phyloP scores from a whole-genome alignment of 1,140 invertebrate species.

The Drosophila micromelanica region DNA sequence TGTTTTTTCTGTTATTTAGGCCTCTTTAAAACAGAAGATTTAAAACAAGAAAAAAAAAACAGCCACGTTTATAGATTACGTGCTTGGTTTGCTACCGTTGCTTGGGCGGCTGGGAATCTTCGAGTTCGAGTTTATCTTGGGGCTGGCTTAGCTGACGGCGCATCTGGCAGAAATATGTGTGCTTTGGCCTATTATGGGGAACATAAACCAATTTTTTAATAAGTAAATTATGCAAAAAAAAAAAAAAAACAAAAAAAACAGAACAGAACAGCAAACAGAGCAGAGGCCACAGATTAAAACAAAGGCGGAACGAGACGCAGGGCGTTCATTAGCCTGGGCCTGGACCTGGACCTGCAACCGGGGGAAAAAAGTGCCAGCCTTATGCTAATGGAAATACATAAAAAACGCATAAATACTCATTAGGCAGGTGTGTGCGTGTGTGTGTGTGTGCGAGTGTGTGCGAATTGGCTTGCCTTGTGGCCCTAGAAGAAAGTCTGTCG shows the following conservation, averaged over 20 bases:
- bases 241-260: neutral
- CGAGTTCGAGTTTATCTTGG: slow-evolving; percentile 3
- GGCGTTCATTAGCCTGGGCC: slow-evolving; percentile 58
- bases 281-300: slow-evolving; percentile 22
- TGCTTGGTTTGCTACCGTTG: neutral
- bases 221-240: slow-evolving; percentile 72
- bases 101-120: slow-evolving; percentile 17
- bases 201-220: slow-evolving; percentile 81
- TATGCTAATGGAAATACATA: slow-evolving; percentile 80
- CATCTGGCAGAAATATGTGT: slow-evolving; percentile 45
- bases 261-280: slow-evolving; percentile 31
- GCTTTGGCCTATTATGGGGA: slow-evolving; percentile 64
- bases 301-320: slow-evolving; percentile 35
- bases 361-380: slow-evolving; percentile 36
- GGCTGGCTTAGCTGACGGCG: neutral
- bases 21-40: slow-evolving; percentile 2
- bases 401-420: slow-evolving; percentile 80
- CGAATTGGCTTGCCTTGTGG: slow-evolving; percentile 6
- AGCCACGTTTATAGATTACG: slow-evolving; percentile 33
- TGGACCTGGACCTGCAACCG: slow-evolving; percentile 22
- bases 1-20: slow-evolving; percentile 8
- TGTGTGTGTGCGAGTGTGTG: neutral
- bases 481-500: slow-evolving; percentile 60
- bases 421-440: slow-evolving; percentile 39
- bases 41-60: neutral